These are phyloP conservation scores for Natrix natrix DNA, from an alignment of 2,797 vertebrate genomes.

Conservation along the genomic window DNA sequence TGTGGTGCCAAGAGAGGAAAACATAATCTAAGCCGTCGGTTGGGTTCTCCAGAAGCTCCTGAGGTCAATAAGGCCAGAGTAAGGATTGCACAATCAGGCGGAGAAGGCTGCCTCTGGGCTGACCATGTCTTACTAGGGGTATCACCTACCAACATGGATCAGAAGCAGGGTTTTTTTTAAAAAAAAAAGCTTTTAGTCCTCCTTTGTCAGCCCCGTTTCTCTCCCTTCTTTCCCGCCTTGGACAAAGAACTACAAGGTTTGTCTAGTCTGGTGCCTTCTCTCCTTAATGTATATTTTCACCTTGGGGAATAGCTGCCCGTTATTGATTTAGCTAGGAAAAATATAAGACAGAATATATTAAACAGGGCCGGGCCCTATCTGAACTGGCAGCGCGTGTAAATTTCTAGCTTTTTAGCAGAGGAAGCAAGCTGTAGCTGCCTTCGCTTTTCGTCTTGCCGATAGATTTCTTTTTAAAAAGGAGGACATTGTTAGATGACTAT, in stretches of 20 bases:
- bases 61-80: constrained; percentile 57
- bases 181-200: constrained; percentile 23
- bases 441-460: constrained; percentile 38
- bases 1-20: constrained; percentile 36
- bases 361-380: constrained; percentile 46
- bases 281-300: constrained; percentile 61
- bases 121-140: constrained; percentile 45
- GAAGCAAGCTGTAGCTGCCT: constrained; percentile 41
- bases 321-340: constrained; percentile 65
- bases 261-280: constrained; percentile 45
- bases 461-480: constrained; percentile 41
- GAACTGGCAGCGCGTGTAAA: constrained; percentile 35
- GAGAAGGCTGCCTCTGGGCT: constrained; percentile 43
- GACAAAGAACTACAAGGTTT: constrained; percentile 44
- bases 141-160: constrained; percentile 23
- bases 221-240: constrained; percentile 26
- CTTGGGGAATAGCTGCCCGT: constrained; percentile 58
- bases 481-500: constrained; percentile 25
- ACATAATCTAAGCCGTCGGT: constrained; percentile 61
- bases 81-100: constrained; percentile 51
- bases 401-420: constrained; percentile 52
- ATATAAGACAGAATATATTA: constrained; percentile 56
- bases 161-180: constrained; percentile 3
- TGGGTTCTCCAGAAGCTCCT: constrained; percentile 54
- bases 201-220: not conserved